Conservation (phyloP, 2,888 invertebrate species). For the Celastrina argiolus region DNA sequence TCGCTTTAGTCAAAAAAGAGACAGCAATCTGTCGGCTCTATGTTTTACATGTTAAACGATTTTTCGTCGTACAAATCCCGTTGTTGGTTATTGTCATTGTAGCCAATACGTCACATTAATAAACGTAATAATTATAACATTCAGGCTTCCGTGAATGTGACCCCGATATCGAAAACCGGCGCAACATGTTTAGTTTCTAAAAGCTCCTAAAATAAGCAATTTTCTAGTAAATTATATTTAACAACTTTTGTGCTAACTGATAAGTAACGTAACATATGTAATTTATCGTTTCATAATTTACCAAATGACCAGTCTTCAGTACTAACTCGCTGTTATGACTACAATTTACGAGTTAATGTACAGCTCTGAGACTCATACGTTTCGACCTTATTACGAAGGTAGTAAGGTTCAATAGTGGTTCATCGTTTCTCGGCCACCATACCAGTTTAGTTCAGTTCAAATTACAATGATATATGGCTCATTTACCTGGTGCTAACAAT, state of each 20-base stretch:
- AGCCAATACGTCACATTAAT: too few species aligned
- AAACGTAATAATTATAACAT: too few species aligned
- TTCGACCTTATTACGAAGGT: neutral
- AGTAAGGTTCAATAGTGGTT: neutral
- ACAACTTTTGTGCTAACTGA: neutral
- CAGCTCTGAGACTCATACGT: neutral
- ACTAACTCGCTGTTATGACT: neutral
- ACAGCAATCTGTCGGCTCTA: too few species aligned
- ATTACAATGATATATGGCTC: neutral
- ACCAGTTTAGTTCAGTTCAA: neutral
- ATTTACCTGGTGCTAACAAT: too few species aligned
- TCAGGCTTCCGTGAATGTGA: too few species aligned
- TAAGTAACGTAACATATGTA: neutral
- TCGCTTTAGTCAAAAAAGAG: too few species aligned
- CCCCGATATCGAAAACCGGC: too few species aligned
- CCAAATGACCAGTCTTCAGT: neutral
- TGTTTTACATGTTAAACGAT: too few species aligned
- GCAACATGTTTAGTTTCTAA: neutral
- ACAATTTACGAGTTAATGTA: constrained; percentile 6
- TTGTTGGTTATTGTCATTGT: too few species aligned
- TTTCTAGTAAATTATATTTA: neutral
- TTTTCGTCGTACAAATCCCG: too few species aligned
- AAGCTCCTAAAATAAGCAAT: neutral
- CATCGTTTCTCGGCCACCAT: neutral
- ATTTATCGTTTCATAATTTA: constrained; percentile 10